Evolutionary conservation across 1,140 invertebrate species (phyloP).

Genomic region (Magallana angulata): DNA sequence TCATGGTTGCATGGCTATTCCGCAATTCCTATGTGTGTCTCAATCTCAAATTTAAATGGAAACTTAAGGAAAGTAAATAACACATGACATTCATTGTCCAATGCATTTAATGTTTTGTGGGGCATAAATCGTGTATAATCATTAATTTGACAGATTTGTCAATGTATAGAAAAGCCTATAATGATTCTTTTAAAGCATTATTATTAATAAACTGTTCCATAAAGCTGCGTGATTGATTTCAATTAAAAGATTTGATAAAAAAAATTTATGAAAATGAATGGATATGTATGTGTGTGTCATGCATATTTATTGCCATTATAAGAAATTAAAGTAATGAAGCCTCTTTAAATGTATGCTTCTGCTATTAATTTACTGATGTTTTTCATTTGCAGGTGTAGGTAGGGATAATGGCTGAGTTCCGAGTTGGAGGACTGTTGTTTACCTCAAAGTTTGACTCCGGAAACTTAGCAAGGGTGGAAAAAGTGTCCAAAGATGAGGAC

Average conservation of each 20-base stretch:
- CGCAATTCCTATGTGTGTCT: too few relatives aligned
- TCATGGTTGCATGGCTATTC: too few relatives aligned
- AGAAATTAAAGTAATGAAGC: background rate
- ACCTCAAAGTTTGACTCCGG: slow-evolving; percentile 89
- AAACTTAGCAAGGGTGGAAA: slow-evolving; percentile 89
- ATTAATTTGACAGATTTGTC: background rate
- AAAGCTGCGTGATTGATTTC: too few relatives aligned
- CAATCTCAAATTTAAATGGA: too few relatives aligned
- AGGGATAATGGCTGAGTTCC: slow-evolving; percentile 68
- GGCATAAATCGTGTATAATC: too few relatives aligned
- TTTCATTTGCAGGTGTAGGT: background rate
- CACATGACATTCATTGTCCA: too few relatives aligned
- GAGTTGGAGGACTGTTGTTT: slow-evolving; percentile 75
- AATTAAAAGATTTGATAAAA: background rate
- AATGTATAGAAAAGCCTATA: background rate
- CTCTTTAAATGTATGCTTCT: background rate
- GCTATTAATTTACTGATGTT: background rate
- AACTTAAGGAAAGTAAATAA: too few relatives aligned
- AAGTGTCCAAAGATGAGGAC: slow-evolving; percentile 74
- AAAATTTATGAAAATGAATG: background rate
- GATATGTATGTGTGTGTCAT: too few relatives aligned
- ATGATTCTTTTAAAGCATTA: too few relatives aligned
- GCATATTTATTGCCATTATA: background rate
- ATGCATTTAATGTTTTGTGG: too few relatives aligned
- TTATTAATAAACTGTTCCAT: too few relatives aligned